Conservation (phyloP, 2,888 invertebrate species). For the Orthonychiurus folsomi region DNA sequence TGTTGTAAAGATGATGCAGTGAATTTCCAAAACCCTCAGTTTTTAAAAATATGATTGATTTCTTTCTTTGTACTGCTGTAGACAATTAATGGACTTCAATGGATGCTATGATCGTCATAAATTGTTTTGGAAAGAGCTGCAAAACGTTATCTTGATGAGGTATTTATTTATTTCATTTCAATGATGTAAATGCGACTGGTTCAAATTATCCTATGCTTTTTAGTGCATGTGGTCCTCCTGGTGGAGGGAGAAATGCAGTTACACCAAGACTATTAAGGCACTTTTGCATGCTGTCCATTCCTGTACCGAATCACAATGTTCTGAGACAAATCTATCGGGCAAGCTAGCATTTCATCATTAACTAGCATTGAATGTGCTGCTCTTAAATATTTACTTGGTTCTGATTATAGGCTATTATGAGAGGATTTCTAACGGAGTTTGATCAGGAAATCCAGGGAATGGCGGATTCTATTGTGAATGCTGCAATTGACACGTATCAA, state of each 20-base stretch:
- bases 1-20: conserved; percentile 48
- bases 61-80: conserved; percentile 48
- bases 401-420: conserved; percentile 54
- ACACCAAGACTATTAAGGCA: conserved; percentile 77
- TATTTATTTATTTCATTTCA: no score
- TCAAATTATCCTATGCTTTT: no score
- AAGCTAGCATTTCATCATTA: conserved; percentile 38
- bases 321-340: conserved; percentile 67
- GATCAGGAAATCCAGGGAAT: conserved; percentile 58
- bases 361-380: not conserved
- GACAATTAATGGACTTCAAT: conserved; percentile 64
- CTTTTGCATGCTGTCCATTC: conserved; percentile 75
- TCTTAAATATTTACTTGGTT: not conserved
- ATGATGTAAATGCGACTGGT: no score
- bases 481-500: conserved; percentile 74
- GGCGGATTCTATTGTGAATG: conserved; percentile 64
- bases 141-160: conserved; percentile 56
- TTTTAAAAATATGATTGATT: conserved; percentile 9
- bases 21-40: conserved; percentile 5
- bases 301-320: conserved; percentile 66
- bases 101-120: conserved; percentile 82
- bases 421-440: conserved; percentile 71
- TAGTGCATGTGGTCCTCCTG: conserved; percentile 81
- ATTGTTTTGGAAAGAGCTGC: conserved; percentile 78
- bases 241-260: conserved; percentile 77